Evolutionary conservation across 1,140 invertebrate genomes (phyloP).

Genomic region (Scaptodrosophila lebanonensis): DNA sequence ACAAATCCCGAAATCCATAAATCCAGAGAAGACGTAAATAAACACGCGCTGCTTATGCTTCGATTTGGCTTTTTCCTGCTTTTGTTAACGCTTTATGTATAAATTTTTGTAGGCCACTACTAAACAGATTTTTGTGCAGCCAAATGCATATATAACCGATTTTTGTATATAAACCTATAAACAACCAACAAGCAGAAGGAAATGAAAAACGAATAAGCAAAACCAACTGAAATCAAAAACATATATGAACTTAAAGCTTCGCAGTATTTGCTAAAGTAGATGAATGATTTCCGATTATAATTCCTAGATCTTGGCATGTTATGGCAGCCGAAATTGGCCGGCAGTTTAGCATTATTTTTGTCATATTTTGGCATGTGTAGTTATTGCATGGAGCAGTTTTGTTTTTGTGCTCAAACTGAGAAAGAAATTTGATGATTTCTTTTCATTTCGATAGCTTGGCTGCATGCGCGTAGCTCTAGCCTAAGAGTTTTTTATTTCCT

Average conservation of each 20-base stretch:
- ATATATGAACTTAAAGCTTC: slow-evolving; percentile 70
- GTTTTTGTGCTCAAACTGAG: slow-evolving; percentile 31
- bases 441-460: neutral
- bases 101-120: slow-evolving; percentile 24
- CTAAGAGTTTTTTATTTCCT: slow-evolving; percentile 52
- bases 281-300: slow-evolving; percentile 34
- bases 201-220: slow-evolving; percentile 8
- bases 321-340: slow-evolving; percentile 37
- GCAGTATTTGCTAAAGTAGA: slow-evolving; percentile 75
- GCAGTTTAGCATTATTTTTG: too few relatives aligned
- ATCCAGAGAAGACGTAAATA: slow-evolving; percentile 45
- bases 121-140: slow-evolving; percentile 33
- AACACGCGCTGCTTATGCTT: slow-evolving; percentile 61
- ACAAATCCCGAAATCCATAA: slow-evolving; percentile 28
- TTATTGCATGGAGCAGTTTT: slow-evolving; percentile 39
- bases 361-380: too few relatives aligned
- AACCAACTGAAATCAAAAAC: slow-evolving; percentile 22
- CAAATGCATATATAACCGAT: slow-evolving; percentile 27
- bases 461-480: neutral
- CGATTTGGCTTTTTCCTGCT: slow-evolving; percentile 61
- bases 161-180: slow-evolving; percentile 22
- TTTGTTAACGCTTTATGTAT: slow-evolving; percentile 41
- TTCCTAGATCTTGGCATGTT: slow-evolving; percentile 30
- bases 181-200: slow-evolving; percentile 6
- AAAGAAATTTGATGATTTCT: slow-evolving; percentile 34